Percentiles rank a stretch among this genome's conserved stretches.
phyloP scores from a whole-genome alignment of 2,797 vertebrate species.

The Sphenopsis melanotis region DNA sequence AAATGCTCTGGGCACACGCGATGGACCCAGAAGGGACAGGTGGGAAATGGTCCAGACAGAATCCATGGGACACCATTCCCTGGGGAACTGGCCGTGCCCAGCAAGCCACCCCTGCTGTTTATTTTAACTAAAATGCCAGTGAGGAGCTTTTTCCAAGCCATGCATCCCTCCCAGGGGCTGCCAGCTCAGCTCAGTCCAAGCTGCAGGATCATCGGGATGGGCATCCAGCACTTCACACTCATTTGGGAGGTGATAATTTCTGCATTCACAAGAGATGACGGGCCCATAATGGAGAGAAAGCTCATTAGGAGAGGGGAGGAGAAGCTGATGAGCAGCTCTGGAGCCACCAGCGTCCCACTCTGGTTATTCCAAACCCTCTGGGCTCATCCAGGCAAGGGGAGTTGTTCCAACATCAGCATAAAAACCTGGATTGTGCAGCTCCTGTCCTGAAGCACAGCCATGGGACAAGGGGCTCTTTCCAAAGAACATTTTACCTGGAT shows the following conservation, averaged over 20 bases:
- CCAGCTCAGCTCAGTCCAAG: not conserved
- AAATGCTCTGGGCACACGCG: not conserved
- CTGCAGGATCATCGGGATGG: not conserved
- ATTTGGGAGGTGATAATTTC: slow-evolving; percentile 31
- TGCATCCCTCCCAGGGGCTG: accelerated
- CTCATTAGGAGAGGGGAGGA: not conserved
- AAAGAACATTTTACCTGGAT: not conserved
- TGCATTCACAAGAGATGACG: not conserved
- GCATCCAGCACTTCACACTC: not conserved
- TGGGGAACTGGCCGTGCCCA: not conserved
- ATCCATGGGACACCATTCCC: not conserved
- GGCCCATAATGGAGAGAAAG: not conserved
- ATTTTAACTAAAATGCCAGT: accelerated
- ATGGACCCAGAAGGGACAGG: not conserved
- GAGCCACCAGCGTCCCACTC: not conserved
- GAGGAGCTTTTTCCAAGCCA: not conserved
- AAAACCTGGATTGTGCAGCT: not conserved
- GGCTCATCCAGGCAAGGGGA: not conserved
- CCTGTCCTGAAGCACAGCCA: not conserved
- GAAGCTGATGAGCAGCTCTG: not conserved
- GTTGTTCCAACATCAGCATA: not conserved
- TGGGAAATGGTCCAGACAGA: accelerated
- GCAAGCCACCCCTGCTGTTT: accelerated
- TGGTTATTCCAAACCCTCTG: not conserved
- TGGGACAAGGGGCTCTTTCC: not conserved